Evolutionary conservation across 2,888 invertebrate genomes (phyloP).

Genomic region (Uropetala carovei): DNA sequence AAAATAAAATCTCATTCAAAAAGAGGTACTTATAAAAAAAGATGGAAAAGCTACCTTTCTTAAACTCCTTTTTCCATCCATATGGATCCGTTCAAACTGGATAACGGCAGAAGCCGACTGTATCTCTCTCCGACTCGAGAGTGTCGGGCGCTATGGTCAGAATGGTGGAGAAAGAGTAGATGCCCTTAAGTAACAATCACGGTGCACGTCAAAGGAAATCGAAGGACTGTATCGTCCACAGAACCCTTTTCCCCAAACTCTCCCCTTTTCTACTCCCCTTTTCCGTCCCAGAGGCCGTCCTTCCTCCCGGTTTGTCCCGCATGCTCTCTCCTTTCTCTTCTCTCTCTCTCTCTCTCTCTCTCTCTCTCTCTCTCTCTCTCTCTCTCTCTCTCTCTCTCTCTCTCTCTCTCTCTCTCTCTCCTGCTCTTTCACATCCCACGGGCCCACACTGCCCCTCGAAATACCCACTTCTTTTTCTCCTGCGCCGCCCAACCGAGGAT

Average conservation of each 20-base stretch:
- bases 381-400: background rate
- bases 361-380: background rate
- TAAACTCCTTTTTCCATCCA: background rate
- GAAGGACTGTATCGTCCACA: background rate
- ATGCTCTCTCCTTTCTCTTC: background rate
- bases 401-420: background rate
- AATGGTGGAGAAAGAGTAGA: background rate
- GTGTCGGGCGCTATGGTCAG: background rate
- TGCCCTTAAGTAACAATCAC: background rate
- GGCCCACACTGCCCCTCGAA: background rate
- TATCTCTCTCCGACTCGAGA: background rate
- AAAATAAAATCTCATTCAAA: constrained; percentile 20
- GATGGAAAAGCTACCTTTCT: background rate
- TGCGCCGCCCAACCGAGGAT: background rate
- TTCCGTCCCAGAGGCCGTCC: no score
- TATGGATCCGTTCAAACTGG: background rate
- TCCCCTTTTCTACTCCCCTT: no score
- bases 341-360: background rate
- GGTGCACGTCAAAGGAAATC: background rate
- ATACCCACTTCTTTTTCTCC: background rate
- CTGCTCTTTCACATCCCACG: background rate
- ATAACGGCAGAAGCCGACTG: background rate
- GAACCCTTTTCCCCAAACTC: no score
- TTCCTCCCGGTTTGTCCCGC: no score
- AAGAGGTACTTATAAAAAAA: background rate